A percentile compares a stretch with the other conserved stretches of the same genome.
phyloP scores from a whole-genome alignment of 2,113 vertebrate genomes.

The Pachycephala philippinensis region DNA sequence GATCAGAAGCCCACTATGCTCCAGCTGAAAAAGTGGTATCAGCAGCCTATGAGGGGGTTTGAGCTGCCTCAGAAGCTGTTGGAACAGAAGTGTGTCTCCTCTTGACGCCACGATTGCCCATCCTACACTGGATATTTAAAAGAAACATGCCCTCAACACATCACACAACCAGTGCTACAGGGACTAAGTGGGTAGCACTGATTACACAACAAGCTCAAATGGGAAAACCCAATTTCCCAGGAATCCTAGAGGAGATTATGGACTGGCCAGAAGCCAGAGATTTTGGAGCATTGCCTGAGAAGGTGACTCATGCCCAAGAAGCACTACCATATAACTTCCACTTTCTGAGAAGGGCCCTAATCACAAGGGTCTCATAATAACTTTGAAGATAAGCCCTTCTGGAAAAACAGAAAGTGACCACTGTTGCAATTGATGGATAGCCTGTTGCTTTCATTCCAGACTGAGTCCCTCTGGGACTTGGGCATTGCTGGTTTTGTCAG shows the following conservation, averaged over 20 bases:
- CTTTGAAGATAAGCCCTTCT: neutral
- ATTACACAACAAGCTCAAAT: neutral
- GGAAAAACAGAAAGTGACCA: neutral
- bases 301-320: neutral
- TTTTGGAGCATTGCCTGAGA: neutral
- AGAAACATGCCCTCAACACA: neutral
- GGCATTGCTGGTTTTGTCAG: neutral
- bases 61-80: neutral
- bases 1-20: neutral
- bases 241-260: neutral
- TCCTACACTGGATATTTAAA: neutral
- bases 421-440: neutral
- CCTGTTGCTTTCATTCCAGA: neutral
- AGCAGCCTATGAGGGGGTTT: neutral
- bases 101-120: rapidly evolving
- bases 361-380: neutral
- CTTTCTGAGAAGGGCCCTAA: neutral
- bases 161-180: neutral
- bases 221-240: neutral
- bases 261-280: neutral
- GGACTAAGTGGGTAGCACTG: neutral
- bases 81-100: neutral
- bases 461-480: neutral
- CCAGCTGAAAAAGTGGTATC: neutral
- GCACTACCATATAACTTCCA: neutral